Base-by-base conservation (phyloP, 2,113 vertebrate genomes). In the Gymnocephalus cernua region DNA sequence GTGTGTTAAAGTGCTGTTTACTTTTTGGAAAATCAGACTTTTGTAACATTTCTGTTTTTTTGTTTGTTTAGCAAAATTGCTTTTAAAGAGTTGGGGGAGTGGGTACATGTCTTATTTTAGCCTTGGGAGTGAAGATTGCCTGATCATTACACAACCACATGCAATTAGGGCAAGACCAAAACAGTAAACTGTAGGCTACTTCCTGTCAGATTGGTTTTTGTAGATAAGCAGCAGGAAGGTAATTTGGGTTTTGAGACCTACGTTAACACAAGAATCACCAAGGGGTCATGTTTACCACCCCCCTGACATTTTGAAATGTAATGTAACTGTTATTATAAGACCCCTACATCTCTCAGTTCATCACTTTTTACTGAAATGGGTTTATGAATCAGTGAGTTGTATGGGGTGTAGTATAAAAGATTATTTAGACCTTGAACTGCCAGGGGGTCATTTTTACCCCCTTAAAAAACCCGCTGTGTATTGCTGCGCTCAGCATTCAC, bases 151-250 rank as follows among this genome's bases (percentile, higher is more conserved):
- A 82, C 63, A 23, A 53, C 51, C 51, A 23, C 45, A 4, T 69
- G 48, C 70, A 53, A 70, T 82, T 62, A 78, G 41, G 50, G 44
- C 45, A 21, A 29, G n/a, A 83, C 62, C 35, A 79, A 79, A 86
- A 68, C 29, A 79, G 16, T 18, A 10, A 47, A 53, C 32, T 54
- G 11, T 29, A n/a, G n/a, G n/a, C n/a, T n/a, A 68, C 51, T 74
- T 83, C 48, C 65, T 68, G 59, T 75, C 21, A 77, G 63, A 77
- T 81, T 64, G 23, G 56, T 58, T 69, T 29, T 67, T 63, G 14
- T 58, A 59, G 74, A 82, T 79, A 84, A 69, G 47, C 16, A 1
- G 1, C 47, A 27, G 2, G 13, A 45, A 16, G 16, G 21, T 35
- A 1, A 54, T 69, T 70, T 67, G 6, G 32, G 1, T 41, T 82